phyloP scores from a whole-genome alignment of 2,888 invertebrate genomes.

The Trissonchulus sp. region DNA sequence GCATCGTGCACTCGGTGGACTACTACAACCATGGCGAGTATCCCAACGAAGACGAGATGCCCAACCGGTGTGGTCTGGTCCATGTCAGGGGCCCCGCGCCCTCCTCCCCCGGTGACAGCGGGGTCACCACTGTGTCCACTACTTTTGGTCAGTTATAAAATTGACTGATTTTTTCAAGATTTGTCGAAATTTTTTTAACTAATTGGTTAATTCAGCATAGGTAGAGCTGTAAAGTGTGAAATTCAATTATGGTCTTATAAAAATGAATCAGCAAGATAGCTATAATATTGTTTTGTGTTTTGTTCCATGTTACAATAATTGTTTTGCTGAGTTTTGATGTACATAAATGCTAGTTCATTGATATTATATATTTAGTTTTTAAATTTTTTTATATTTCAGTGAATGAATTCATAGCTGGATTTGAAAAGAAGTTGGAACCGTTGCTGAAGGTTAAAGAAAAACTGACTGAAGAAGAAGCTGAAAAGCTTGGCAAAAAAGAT shows the following conservation, averaged over 20 bases:
- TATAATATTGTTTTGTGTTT: no score
- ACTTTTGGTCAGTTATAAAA: slow-evolving; percentile 35
- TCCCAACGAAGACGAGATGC: slow-evolving; percentile 99
- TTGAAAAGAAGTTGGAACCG: slow-evolving; percentile 83
- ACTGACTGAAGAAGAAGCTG: slow-evolving; percentile 68
- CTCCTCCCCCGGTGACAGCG: slow-evolving; percentile 59
- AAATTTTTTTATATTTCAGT: slow-evolving; percentile 45
- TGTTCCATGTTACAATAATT: no score
- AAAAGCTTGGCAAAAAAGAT: slow-evolving; percentile 75
- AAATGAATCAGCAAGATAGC: no score
- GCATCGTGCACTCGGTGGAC: slow-evolving; percentile 95
- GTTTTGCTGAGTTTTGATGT: no score
- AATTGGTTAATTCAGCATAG: no score
- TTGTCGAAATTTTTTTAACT: neutral
- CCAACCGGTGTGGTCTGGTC: slow-evolving; percentile 90
- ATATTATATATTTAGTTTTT: no score
- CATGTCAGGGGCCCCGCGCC: slow-evolving; percentile 88
- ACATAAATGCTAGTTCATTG: no score
- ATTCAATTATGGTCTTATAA: no score
- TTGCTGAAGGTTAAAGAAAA: slow-evolving; percentile 71
- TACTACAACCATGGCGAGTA: slow-evolving; percentile 99
- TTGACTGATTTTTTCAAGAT: neutral
- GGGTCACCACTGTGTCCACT: slow-evolving; percentile 39
- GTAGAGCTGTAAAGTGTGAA: no score
- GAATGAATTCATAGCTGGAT: slow-evolving; percentile 59